A percentile compares a stretch with the other conserved stretches of the same genome.
phyloP scores from a whole-genome alignment of 2,797 vertebrate species.

The Bradypodion ventrale region DNA sequence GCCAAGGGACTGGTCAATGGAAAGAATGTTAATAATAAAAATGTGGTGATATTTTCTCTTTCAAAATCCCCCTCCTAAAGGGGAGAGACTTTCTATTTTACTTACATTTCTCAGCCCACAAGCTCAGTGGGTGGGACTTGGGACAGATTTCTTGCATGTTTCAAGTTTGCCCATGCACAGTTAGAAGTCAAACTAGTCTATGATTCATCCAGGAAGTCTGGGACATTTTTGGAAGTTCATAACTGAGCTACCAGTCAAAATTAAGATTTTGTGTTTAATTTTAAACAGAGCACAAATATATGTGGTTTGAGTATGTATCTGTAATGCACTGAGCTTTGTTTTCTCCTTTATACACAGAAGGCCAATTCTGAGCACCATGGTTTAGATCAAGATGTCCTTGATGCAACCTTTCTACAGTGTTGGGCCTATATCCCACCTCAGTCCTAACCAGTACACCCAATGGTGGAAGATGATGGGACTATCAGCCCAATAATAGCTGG shows the following conservation, averaged over 20 bases:
- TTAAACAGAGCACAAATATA: conserved; percentile 19
- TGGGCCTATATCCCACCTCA: no score
- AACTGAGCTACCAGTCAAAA: conserved; percentile 28
- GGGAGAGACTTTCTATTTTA: conserved; percentile 13
- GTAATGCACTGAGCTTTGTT: neutral
- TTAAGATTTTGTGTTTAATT: conserved; percentile 30
- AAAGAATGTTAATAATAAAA: conserved; percentile 72
- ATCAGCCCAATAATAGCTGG: neutral
- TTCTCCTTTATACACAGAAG: no score
- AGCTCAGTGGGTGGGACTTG: conserved; percentile 29
- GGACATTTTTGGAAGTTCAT: conserved; percentile 17
- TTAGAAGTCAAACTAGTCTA: neutral
- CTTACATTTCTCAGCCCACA: neutral
- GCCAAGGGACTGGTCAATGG: conserved; percentile 70
- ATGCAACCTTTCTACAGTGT: no score
- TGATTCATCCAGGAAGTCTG: neutral
- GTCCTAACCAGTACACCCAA: no score
- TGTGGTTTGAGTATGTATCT: neutral
- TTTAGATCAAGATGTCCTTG: neutral
- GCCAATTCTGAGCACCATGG: neutral
- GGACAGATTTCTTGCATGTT: conserved; percentile 28
- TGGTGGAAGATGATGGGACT: no score
- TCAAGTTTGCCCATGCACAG: neutral
- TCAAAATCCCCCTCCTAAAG: neutral
- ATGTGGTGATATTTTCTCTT: conserved; percentile 59